Conservation (phyloP, 2,888 invertebrate genomes). For the Hermodice carunculata region DNA sequence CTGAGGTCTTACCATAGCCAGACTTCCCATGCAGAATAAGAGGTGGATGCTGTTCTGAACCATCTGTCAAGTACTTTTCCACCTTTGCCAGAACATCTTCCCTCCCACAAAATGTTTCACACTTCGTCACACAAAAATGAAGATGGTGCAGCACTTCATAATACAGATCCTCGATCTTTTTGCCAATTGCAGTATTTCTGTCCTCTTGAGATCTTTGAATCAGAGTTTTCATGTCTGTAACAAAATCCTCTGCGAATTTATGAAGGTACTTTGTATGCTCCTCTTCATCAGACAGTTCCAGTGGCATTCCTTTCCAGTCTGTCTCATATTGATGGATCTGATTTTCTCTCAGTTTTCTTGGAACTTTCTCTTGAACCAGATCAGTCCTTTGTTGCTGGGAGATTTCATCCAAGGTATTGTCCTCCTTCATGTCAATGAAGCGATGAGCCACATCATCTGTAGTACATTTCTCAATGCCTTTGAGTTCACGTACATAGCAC, state of each 20-base stretch:
- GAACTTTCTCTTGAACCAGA: conserved; percentile 17
- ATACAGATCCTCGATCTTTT: conserved; percentile 11
- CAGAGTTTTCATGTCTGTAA: conserved; percentile 22
- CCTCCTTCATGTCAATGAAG: conserved; percentile 27
- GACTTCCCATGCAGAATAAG: conserved; percentile 36
- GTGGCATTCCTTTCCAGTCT: conserved; percentile 19
- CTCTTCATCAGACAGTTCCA: conserved; percentile 29
- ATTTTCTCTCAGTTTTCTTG: neutral
- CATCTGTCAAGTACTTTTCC: conserved; percentile 19
- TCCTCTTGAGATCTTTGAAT: conserved; percentile 20
- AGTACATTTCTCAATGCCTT: conserved; percentile 3
- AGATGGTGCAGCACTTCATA: conserved; percentile 37
- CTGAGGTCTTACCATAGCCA: conserved; percentile 40
- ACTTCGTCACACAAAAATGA: conserved; percentile 29
- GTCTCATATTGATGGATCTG: conserved; percentile 20
- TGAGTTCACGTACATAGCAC: conserved; percentile 23
- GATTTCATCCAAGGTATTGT: conserved; percentile 5
- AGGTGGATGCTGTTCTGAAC: conserved; percentile 7
- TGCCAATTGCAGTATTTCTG: neutral
- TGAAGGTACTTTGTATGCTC: conserved; percentile 27
- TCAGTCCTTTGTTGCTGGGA: conserved; percentile 8
- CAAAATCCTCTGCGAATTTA: conserved; percentile 28
- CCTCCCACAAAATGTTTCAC: conserved; percentile 39
- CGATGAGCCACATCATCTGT: neutral
- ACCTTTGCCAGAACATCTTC: conserved; percentile 24